A percentile compares a stretch with the other conserved stretches of the same genome.
Evolutionary conservation across 2,888 invertebrate species (phyloP).

Genomic region (Caenorhabditis angaria): DNA sequence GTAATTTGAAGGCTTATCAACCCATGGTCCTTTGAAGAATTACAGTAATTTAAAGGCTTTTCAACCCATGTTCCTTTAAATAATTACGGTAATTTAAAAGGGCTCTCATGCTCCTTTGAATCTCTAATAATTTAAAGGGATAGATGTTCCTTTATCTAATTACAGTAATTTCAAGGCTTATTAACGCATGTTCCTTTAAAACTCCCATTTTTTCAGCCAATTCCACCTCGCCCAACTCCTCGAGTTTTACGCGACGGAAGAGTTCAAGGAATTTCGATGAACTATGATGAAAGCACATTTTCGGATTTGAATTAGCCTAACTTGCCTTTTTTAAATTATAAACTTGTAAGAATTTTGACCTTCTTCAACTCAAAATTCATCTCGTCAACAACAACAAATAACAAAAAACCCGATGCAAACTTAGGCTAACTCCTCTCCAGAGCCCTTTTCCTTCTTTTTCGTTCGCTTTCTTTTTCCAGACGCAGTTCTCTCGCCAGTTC

Average conservation of each 20-base stretch:
- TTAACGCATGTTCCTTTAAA: too few relatives aligned
- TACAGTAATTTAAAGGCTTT: too few relatives aligned
- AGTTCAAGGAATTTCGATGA: constrained; percentile 28
- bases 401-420: constrained; percentile 11
- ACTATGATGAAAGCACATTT: constrained; percentile 39
- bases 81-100: too few relatives aligned
- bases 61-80: too few relatives aligned
- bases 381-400: constrained; percentile 6
- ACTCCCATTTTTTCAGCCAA: constrained; percentile 28
- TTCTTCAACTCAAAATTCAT: too few relatives aligned
- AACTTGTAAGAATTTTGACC: too few relatives aligned
- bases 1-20: too few relatives aligned
- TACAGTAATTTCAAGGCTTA: too few relatives aligned
- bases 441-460: constrained; percentile 38
- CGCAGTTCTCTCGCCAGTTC: constrained; percentile 40
- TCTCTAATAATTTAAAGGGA: too few relatives aligned
- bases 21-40: too few relatives aligned
- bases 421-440: not conserved
- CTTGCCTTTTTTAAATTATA: not conserved
- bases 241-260: constrained; percentile 14
- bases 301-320: constrained; percentile 21
- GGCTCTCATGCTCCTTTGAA: too few relatives aligned
- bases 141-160: too few relatives aligned
- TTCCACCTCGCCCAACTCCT: constrained; percentile 22
- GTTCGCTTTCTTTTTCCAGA: constrained; percentile 44